phyloP scores from a whole-genome alignment of 2,888 invertebrate species.

The Drosophila macrospina region DNA sequence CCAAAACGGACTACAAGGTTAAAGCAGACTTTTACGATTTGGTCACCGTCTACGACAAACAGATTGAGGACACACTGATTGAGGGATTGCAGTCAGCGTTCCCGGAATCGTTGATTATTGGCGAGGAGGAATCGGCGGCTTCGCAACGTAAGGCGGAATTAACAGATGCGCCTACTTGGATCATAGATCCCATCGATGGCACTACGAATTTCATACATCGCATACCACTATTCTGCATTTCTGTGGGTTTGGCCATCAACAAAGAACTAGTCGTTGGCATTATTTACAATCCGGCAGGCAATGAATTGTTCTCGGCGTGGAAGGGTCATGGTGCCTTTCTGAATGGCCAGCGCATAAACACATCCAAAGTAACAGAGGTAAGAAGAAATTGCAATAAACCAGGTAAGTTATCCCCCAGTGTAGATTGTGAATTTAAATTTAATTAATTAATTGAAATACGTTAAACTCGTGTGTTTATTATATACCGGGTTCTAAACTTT shows the following conservation, averaged over 20 bases:
- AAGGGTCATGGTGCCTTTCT: slow-evolving; percentile 91
- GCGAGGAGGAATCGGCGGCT: slow-evolving; percentile 88
- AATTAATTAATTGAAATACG: too few relatives aligned
- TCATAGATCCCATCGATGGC: slow-evolving; percentile 95
- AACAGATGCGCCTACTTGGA: slow-evolving; percentile 93
- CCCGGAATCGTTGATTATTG: slow-evolving; percentile 91
- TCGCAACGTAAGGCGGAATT: slow-evolving; percentile 83
- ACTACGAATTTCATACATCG: slow-evolving; percentile 92
- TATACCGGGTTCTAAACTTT: slow-evolving; percentile 12
- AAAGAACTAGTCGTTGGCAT: slow-evolving; percentile 89
- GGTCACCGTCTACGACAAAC: slow-evolving; percentile 92
- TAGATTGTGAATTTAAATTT: slow-evolving; percentile 8
- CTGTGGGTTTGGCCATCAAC: slow-evolving; percentile 88
- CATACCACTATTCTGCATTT: slow-evolving; percentile 89
- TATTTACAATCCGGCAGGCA: slow-evolving; percentile 90
- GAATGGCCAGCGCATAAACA: slow-evolving; percentile 88
- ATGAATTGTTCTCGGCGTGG: slow-evolving; percentile 90
- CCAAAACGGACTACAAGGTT: slow-evolving; percentile 79
- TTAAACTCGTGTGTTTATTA: slow-evolving; percentile 33
- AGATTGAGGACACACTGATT: slow-evolving; percentile 90
- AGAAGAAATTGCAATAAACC: slow-evolving; percentile 27
- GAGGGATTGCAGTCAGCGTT: slow-evolving; percentile 86
- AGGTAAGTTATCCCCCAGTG: slow-evolving; percentile 18
- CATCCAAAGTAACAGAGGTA: slow-evolving; percentile 81
- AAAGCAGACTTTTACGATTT: slow-evolving; percentile 90